Evolutionary conservation across 2,797 vertebrate species (phyloP), one percentile per base, ranked within the genome.

Genomic region (Mareca strepera): DNA sequence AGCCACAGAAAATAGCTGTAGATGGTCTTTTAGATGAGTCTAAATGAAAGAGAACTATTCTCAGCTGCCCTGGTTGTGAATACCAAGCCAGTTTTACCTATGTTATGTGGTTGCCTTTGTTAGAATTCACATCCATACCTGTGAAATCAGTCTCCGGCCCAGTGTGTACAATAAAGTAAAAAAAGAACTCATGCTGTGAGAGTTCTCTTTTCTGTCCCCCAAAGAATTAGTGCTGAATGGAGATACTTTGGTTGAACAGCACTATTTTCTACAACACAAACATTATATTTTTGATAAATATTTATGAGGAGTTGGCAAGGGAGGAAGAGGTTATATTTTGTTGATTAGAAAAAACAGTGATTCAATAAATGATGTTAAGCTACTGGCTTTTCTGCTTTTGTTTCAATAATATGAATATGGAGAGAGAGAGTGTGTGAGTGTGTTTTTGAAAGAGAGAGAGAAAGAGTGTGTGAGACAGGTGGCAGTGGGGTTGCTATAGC

Each of bases 401-500:
- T 96, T 97, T 97, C 95, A 94, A 82, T 97, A 96, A 96, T 94
- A 94, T 96, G 92, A 95, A 94, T 86, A 96, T 96, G 88, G 55
- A 97, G 96, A 93, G 88, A 50, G 93, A 10, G 46, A 50, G 31
- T 93, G 85, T 90, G 96, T 78, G 80, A 7, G 53, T 73, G 85
- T 90, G 59, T 69, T 43, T 86, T 62, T 88, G 70, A 94, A 56
- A 86, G 58, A 87, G 58, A 87, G 86, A 77, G 92, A 87, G 70
- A 68, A 77, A 76, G 92, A 78, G 93, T 67, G 62, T 93, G 96
- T 97, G 94, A 98, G 98, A 98, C 97, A 98, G 97, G 97, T 97
- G 96, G 98, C 97, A 98, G 96, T 97, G 95, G 93, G 96, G 98
- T 98, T 98, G 97, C 98, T 97, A 98, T 98, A 97, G 98, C 96